Conservation (phyloP, 1,140 invertebrate species). For the Centruroides sculpturatus region DNA sequence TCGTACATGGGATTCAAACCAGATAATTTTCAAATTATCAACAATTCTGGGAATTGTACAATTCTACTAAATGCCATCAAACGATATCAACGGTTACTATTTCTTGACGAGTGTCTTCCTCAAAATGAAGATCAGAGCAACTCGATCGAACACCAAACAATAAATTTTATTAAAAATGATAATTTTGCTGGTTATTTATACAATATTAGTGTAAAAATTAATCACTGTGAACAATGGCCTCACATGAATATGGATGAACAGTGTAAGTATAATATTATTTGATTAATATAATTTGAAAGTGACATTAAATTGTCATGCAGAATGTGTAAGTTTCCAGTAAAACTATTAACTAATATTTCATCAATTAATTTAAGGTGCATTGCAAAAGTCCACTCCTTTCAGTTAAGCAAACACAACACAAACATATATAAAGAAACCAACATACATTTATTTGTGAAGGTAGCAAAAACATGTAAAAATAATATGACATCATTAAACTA, state of each 20-base stretch:
- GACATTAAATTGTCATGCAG: too few relatives aligned
- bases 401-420: too few relatives aligned
- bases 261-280: constrained; percentile 38
- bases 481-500: too few relatives aligned
- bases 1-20: constrained; percentile 16
- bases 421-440: too few relatives aligned
- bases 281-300: neutral
- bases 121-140: neutral
- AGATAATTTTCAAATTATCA: constrained; percentile 18
- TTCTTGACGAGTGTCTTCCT: constrained; percentile 8
- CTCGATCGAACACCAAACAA: constrained; percentile 5
- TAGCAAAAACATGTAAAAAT: too few relatives aligned
- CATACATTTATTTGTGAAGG: too few relatives aligned
- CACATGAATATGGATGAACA: constrained; percentile 50
- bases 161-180: constrained; percentile 17
- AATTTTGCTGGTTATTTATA: constrained; percentile 18
- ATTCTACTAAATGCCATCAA: constrained; percentile 36
- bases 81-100: constrained; percentile 24
- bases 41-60: constrained; percentile 33
- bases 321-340: too few relatives aligned
- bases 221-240: constrained; percentile 41
- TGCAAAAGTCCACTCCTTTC: too few relatives aligned
- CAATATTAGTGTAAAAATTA: constrained; percentile 24
- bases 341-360: too few relatives aligned
- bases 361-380: too few relatives aligned